phyloP scores from a whole-genome alignment of 2,113 vertebrate genomes.

The Atrichornis clamosus region DNA sequence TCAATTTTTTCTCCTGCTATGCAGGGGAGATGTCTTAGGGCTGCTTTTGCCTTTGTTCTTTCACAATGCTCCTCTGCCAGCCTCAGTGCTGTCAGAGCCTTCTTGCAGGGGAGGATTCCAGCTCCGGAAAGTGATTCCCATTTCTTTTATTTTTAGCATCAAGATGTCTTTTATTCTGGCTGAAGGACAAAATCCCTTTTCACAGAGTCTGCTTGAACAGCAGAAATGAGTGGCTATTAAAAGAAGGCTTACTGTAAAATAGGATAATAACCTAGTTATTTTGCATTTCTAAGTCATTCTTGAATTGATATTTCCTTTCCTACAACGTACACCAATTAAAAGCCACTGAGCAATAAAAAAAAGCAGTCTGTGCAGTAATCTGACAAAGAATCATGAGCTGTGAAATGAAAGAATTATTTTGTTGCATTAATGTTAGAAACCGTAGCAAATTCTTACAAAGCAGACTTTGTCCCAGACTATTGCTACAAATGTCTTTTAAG shows the following conservation, averaged over 20 bases:
- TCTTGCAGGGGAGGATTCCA: slow-evolving; percentile 57
- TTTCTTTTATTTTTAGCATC: slow-evolving; percentile 67
- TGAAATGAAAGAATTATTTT: slow-evolving; percentile 35
- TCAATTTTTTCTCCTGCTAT: slow-evolving; percentile 24
- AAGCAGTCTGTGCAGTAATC: slow-evolving; percentile 31
- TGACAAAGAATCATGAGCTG: neutral
- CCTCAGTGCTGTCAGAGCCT: slow-evolving; percentile 29
- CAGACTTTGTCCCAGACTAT: neutral
- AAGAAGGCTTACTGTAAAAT: slow-evolving; percentile 59
- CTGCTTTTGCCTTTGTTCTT: slow-evolving; percentile 42
- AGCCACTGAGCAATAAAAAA: slow-evolving; percentile 5
- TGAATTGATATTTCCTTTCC: slow-evolving; percentile 37
- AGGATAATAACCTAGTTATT: slow-evolving; percentile 50
- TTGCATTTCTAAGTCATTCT: slow-evolving; percentile 41
- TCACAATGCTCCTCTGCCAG: neutral
- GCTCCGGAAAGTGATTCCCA: slow-evolving; percentile 49
- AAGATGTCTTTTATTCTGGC: slow-evolving; percentile 63
- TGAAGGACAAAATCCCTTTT: slow-evolving; percentile 65
- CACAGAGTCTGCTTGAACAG: slow-evolving; percentile 48
- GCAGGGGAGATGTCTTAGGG: neutral
- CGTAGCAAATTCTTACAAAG: neutral
- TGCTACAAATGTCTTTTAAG: neutral
- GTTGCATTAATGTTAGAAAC: neutral
- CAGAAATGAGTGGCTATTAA: slow-evolving; percentile 64
- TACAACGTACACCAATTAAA: slow-evolving; percentile 19